A percentile compares a stretch with the other conserved stretches of the same genome.
These are phyloP conservation scores for Bergia sp. DNA, from an alignment of 92 coral and sea anemone genomes.

Conservation along the genomic window DNA sequence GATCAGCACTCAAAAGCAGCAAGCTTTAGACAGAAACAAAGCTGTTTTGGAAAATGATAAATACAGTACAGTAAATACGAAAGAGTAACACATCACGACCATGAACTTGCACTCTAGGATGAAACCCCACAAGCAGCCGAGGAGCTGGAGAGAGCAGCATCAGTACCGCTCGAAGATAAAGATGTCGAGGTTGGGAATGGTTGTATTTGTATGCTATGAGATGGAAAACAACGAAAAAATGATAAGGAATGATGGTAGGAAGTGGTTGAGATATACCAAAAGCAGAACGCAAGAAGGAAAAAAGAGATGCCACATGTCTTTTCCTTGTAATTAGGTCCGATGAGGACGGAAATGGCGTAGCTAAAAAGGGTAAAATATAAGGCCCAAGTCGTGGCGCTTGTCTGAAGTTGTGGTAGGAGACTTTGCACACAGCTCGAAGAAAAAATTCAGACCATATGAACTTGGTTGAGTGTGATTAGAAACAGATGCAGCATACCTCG, in stretches of 20 bases:
- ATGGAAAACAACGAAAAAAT: neutral
- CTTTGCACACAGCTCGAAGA: no score
- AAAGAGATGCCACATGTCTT: no score
- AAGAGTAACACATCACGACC: neutral
- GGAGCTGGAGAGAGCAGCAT: neutral
- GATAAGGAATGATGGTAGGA: neutral
- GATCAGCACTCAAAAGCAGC: neutral
- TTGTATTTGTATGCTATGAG: neutral
- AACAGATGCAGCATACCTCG: no score
- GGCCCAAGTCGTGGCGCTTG: no score
- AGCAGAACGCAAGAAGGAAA: neutral
- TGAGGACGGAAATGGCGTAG: no score
- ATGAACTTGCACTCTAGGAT: constrained; percentile 4
- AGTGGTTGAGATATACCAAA: neutral
- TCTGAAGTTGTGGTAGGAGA: no score
- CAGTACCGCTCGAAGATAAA: neutral
- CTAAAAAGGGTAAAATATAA: no score
- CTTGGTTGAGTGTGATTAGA: no score
- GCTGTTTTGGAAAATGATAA: neutral
- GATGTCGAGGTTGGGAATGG: neutral
- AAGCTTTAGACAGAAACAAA: neutral
- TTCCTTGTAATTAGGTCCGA: no score
- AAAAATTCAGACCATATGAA: no score
- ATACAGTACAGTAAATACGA: neutral
- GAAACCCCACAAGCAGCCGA: neutral